These are phyloP conservation scores for Hestina assimilis DNA, from an alignment of 1,140 invertebrate species.

Conservation along the genomic window DNA sequence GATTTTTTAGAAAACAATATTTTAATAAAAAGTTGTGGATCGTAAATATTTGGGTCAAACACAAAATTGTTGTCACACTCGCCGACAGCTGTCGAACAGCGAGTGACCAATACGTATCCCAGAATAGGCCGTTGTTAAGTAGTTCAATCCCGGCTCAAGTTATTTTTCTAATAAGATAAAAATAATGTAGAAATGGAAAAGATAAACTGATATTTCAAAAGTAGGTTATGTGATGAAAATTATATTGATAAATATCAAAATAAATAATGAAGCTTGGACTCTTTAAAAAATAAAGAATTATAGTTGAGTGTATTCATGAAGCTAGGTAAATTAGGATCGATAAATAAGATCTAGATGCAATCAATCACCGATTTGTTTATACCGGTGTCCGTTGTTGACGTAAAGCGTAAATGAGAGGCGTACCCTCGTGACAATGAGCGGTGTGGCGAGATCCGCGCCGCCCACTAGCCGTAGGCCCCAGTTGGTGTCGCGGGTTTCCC, in stretches of 20 bases:
- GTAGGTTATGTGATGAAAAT: too few species aligned
- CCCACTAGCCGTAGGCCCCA: constrained; percentile 96
- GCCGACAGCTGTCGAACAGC: constrained; percentile 58
- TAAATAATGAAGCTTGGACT: too few species aligned
- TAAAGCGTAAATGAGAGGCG: constrained; percentile 47
- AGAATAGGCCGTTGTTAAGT: constrained; percentile 40
- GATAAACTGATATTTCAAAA: too few species aligned
- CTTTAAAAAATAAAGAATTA: too few species aligned
- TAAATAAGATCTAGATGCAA: constrained; percentile 3
- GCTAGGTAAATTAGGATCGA: background rate
- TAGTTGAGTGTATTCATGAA: background rate
- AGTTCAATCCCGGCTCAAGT: too few species aligned
- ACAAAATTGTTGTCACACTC: constrained; percentile 25
- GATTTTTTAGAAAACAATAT: too few species aligned
- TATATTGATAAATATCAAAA: too few species aligned
- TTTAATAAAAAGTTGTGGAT: background rate
- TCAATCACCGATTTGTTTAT: constrained; percentile 52
- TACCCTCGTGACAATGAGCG: constrained; percentile 95
- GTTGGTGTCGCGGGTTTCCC: constrained; percentile 86
- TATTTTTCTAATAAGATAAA: too few species aligned
- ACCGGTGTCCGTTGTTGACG: constrained; percentile 42
- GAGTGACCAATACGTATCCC: constrained; percentile 45
- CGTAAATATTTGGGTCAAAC: constrained; percentile 45
- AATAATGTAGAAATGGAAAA: too few species aligned
- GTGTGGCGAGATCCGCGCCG: constrained; percentile 92